Percentiles rank a stretch among this genome's conserved stretches.
These are phyloP conservation scores for Schlechtendalia chinensis DNA, from an alignment of 1,140 invertebrate genomes.

Conservation along the genomic window DNA sequence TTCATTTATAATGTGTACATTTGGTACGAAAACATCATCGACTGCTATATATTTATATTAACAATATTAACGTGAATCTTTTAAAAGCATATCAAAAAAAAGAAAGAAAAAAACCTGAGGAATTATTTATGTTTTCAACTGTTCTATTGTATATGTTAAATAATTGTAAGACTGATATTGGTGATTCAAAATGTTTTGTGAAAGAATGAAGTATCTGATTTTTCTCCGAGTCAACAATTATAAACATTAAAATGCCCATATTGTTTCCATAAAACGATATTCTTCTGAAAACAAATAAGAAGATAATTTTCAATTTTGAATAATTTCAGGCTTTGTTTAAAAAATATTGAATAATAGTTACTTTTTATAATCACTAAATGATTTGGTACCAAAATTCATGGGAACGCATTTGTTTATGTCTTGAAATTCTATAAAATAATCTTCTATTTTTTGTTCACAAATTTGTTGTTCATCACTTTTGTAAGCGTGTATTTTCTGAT, in stretches of 20 bases:
- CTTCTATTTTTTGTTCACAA: conserved; percentile 15
- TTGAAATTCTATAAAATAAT: conserved; percentile 30
- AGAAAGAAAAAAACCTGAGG: neutral
- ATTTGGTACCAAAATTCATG: conserved; percentile 24
- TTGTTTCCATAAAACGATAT: conserved; percentile 29
- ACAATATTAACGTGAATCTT: neutral
- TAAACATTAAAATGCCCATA: conserved; percentile 3
- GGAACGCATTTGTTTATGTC: neutral
- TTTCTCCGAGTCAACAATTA: conserved; percentile 20
- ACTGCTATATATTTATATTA: neutral
- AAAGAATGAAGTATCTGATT: conserved; percentile 14
- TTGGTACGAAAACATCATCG: neutral
- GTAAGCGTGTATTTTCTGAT: conserved; percentile 38
- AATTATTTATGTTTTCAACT: neutral
- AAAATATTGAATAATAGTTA: conserved; percentile 16
- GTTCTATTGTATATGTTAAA: conserved; percentile 37
- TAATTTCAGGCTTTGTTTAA: neutral
- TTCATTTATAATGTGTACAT: conserved; percentile 21
- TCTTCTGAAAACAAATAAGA: conserved; percentile 26
- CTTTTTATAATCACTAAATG: conserved; percentile 36
- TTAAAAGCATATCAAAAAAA: neutral
- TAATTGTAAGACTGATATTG: conserved; percentile 23
- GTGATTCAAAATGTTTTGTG: conserved; percentile 12
- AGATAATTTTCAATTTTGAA: neutral
- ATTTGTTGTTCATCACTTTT: conserved; percentile 2